Evolutionary conservation across 2,797 vertebrate genomes (phyloP), one percentile per base, ranked within the genome.

Genomic region (Cirrhinus mrigala): DNA sequence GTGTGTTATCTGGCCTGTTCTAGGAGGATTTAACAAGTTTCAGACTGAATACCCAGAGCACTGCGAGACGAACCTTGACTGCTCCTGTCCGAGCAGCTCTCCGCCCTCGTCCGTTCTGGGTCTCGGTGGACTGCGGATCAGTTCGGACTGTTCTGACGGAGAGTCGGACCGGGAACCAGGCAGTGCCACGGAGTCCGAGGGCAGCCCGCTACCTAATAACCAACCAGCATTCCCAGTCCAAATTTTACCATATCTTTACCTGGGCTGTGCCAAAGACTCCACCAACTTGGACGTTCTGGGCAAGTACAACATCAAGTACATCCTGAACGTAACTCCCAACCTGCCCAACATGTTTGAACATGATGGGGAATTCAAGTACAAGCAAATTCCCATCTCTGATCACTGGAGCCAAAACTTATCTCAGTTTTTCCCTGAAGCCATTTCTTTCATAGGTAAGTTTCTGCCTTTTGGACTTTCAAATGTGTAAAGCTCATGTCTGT

Each of bases 341-440:
- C 95, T 99, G 91, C 98, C 98, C 90, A 99, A 99, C 94, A 97
- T 97, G 96, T 99, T 99, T n/a, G 98, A 99, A 91, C 97, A 98
- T 0, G 96, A 97, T 0, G 98, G 98, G 60, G 97, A 98, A 90
- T 99, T 99, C 96, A 99, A 97, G 95, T 99, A 99, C 96, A 99
- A 99, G 93, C 98, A 99, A 95, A 99, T 99, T 91, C 98, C 98
- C 94, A 99, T 99, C 94, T 99, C 98, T 0, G 98, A 99, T 95
- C 98, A 99, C 96, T 99, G 98, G 98, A 99, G 98, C 94, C 98
- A 99, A 94, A 99, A 99, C 92, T 97, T 99, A 87, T 99, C 98
- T 0, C 98, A 99, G 95, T 99, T 99, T 94, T 99, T 99, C 93
- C 98, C 98, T 0, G 98, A 99, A 94, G 98, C 98, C 95, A 99